Evolutionary conservation across 1,140 invertebrate genomes (phyloP).

Genomic region (Procambarus virginalis): DNA sequence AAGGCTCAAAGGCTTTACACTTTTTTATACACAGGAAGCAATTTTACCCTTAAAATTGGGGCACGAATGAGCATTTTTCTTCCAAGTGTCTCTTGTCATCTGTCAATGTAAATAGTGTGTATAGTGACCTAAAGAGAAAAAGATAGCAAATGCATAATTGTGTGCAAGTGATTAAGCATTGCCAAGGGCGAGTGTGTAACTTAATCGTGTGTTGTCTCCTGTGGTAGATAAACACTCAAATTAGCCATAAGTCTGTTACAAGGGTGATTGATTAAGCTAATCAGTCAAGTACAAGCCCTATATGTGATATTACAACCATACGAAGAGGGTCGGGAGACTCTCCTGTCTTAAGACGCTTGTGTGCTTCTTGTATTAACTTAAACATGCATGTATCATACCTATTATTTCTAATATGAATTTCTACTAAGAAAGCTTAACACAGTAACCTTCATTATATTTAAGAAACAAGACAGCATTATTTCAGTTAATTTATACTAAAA

Average conservation of each 20-base stretch:
- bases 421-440: too few species aligned
- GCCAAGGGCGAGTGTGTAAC: not conserved
- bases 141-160: not conserved
- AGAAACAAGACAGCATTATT: too few species aligned
- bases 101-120: not conserved
- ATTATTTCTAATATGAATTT: too few species aligned
- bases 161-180: not conserved
- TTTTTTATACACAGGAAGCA: not conserved
- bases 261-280: constrained; percentile 1
- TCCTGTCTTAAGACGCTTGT: too few species aligned
- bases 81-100: not conserved
- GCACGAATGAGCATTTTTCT: not conserved
- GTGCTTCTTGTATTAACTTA: too few species aligned
- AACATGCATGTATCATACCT: too few species aligned
- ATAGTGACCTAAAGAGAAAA: not conserved
- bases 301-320: constrained; percentile 8
- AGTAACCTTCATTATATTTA: too few species aligned
- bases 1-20: not conserved
- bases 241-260: not conserved
- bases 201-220: constrained; percentile 28
- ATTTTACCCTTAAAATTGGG: not conserved
- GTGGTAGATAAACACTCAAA: constrained; percentile 20
- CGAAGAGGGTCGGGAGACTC: not conserved
- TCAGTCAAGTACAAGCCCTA: constrained; percentile 14
- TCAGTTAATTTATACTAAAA: too few species aligned